A percentile compares a stretch with the other conserved stretches of the same genome.
Conservation (phyloP, 1,140 invertebrate species). For the Drosophila athabasca region DNA sequence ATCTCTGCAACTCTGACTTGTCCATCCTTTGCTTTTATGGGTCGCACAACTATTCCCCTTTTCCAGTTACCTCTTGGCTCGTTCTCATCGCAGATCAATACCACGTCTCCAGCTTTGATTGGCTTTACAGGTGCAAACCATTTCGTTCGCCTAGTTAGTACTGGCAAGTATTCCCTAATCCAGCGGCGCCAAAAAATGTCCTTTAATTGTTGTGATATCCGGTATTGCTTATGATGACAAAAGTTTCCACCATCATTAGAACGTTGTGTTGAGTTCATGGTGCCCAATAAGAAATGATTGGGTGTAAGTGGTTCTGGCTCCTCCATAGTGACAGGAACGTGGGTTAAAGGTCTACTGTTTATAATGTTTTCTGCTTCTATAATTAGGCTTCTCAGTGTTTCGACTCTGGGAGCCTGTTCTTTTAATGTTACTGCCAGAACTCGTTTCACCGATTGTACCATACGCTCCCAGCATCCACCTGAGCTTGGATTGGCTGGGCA, state of each 20-base stretch:
- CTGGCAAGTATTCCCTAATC: no score
- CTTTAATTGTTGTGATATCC: background rate
- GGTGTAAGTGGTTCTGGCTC: no score
- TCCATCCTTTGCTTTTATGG: no score
- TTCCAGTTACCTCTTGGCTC: no score
- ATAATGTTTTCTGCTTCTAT: no score
- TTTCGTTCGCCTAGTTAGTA: background rate
- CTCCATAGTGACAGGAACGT: no score
- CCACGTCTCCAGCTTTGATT: background rate
- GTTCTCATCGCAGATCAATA: no score
- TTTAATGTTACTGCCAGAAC: background rate
- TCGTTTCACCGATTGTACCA: background rate
- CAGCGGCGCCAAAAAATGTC: background rate
- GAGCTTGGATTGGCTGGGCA: no score
- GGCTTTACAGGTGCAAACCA: background rate
- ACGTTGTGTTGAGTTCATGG: background rate
- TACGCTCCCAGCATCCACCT: background rate
- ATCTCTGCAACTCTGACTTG: no score
- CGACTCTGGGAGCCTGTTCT: background rate
- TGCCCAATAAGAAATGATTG: background rate
- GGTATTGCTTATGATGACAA: background rate
- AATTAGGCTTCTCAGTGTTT: no score
- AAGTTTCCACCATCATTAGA: background rate
- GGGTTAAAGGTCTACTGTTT: no score
- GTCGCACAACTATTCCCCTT: no score